Evolutionary conservation across 2,888 invertebrate genomes (phyloP).

Genomic region (Dexiosoma caninum): DNA sequence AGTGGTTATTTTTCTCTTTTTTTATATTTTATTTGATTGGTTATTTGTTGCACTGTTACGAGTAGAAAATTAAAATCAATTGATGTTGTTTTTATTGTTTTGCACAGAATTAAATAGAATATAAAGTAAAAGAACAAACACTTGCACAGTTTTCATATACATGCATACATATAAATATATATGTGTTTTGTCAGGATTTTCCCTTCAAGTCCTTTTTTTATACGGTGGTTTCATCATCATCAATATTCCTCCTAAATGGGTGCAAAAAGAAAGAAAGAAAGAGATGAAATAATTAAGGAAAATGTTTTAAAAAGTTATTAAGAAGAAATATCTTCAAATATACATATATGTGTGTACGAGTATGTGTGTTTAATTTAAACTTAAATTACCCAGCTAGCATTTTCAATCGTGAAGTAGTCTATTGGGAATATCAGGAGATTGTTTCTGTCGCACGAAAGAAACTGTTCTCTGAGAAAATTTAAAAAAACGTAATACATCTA

Average conservation of each 20-base stretch:
- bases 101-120: slow-evolving; percentile 7
- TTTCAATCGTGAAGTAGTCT: too few relatives aligned
- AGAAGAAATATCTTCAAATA: too few relatives aligned
- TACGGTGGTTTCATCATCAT: slow-evolving; percentile 78
- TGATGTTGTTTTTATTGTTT: slow-evolving; percentile 2
- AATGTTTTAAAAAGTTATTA: background rate
- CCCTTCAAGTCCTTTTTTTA: slow-evolving; percentile 69
- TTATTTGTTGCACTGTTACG: background rate
- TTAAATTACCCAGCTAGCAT: too few relatives aligned
- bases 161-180: background rate
- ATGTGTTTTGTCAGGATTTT: background rate
- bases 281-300: background rate
- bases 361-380: too few relatives aligned
- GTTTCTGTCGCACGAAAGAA: too few relatives aligned
- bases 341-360: background rate
- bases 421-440: too few relatives aligned
- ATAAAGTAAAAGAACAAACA: background rate
- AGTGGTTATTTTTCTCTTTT: background rate
- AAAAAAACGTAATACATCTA: too few relatives aligned
- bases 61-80: background rate
- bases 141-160: slow-evolving; percentile 8
- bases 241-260: slow-evolving; percentile 76
- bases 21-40: background rate
- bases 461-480: too few relatives aligned
- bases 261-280: slow-evolving; percentile 29